phyloP scores from a whole-genome alignment of 2,797 vertebrate species.

The Coluber constrictor region DNA sequence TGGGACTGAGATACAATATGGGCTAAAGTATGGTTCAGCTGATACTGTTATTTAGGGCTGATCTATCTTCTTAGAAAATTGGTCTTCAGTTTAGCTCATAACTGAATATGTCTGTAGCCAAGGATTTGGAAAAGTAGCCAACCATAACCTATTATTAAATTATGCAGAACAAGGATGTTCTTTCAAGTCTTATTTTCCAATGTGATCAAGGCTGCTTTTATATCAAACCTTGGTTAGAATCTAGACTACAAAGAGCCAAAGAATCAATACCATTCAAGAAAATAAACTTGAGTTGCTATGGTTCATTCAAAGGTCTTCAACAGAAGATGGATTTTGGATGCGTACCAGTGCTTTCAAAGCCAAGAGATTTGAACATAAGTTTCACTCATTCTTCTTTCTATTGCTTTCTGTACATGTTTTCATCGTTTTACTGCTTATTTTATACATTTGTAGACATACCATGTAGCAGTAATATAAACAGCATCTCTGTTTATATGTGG shows the following conservation, averaged over 20 bases:
- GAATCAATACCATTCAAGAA: neutral
- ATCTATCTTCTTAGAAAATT: neutral
- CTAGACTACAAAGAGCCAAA: neutral
- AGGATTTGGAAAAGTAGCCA: neutral
- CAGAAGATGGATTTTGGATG: neutral
- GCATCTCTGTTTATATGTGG: constrained; percentile 30
- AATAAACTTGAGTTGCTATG: neutral
- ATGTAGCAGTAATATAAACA: constrained; percentile 36
- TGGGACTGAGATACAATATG: neutral
- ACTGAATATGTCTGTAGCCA: neutral
- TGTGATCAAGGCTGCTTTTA: neutral
- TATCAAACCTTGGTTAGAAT: neutral
- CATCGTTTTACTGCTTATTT: constrained; percentile 3
- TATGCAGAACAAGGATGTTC: neutral
- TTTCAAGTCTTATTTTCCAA: neutral
- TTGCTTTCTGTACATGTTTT: neutral
- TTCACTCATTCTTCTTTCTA: neutral
- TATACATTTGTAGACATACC: neutral
- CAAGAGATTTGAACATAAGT: neutral
- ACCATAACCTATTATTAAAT: neutral
- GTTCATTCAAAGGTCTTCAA: neutral
- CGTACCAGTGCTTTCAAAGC: neutral
- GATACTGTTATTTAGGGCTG: neutral
- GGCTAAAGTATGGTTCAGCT: neutral
- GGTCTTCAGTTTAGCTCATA: neutral